Base-by-base conservation (phyloP, 2,113 vertebrate genomes). In the Hemichromis elongatus region DNA sequence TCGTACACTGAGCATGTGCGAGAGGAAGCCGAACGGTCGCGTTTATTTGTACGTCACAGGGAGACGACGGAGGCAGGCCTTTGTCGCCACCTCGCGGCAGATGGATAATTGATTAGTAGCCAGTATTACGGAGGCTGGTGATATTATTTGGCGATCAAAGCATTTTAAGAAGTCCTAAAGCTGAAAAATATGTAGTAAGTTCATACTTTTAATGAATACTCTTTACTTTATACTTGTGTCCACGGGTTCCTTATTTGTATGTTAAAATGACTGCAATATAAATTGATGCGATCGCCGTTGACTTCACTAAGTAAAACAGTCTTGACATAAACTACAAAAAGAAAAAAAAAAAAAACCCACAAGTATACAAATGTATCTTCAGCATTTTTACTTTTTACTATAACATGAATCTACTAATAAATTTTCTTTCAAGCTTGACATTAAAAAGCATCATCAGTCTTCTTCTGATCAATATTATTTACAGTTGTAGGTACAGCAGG, bases 31-130 rank as follows among this genome's bases (percentile, higher is more conserved):
- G 12, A 56, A 77, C 28, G 11, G 90, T 90, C 91, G 88, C 92
- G 21, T 70, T 61, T 50, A 54, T 42, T 2, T 16, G 2, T 7
- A 77, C 88, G 93, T 94, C 93, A 94, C 26, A 21, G 35, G 33
- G 21, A 33, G 21, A 79, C 79, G 87, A 91, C 88, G 16, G 18
- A 33, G 2, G 12, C 0, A 4, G 2, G 1, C 0, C 1, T 9
- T 16, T 87, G 81, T 81, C 91, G 83, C 90, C 91, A 75, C n/a
- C 87, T 90, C 30, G 57, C n/a, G 92, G 57, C 57, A 26, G 18
- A 42, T 8, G 66, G 40, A 73, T 47, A 47, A 28, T 28, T 28
- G 66, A 16, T 18, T 73, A 47, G 18, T 24, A 6, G 5, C 40
- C 40, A 73, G 40, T 18, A 6, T 73, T 28, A 28, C 14, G 14